Base-by-base conservation (phyloP, 53 echinoderm and acorn worm species). In the Stichopus horrens region DNA sequence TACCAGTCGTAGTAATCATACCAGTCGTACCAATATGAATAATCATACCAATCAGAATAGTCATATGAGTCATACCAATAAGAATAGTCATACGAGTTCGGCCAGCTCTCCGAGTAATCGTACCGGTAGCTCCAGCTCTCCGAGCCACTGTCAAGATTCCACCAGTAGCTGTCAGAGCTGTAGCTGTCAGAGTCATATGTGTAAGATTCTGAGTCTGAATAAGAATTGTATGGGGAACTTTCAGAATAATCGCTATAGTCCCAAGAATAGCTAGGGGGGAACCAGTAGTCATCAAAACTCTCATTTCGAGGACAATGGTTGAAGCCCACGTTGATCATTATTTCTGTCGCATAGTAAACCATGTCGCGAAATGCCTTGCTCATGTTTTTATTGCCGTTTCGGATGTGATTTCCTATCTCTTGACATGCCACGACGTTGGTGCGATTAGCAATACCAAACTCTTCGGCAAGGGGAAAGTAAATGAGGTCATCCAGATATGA, bases 261-360 rank as follows among this genome's bases (percentile, higher is more conserved):
- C 37, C 37, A 37, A 9, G 75, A 75, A 75, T 75, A 6, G 19
- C 4, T 19, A 23, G 75, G 19, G 13, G n/a, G 11, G 68, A n/a
- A 67, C 11, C 68, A 14, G 68, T 67, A 67, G 68, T 67, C 68
- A 67, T n/a, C 68, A 0, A n/a, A 67, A 5, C 22, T 75, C 16
- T 9, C 75, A 75, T 83, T 83, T 83, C 21, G 21, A 19, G 58
- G 58, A 21, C 83, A 83, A 83, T 83, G 59, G 58, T 23, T 19
- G 19, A 83, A 23, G 4, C 83, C 83, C 59, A 83, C 16, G 5
- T 63, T 37, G 59, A 37, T 8, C 8, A 83, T 83, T 2, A 83
- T 2, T 7, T 9, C 65, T 5, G 83, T 83, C 23, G 83, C 83
- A 58, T 21, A 63, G 65, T 83, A 83, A 58, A 83, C 8, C 59